These are phyloP conservation scores for Thomomys bottae DNA, from an alignment of 2,113 vertebrate genomes.

Conservation along the genomic window DNA sequence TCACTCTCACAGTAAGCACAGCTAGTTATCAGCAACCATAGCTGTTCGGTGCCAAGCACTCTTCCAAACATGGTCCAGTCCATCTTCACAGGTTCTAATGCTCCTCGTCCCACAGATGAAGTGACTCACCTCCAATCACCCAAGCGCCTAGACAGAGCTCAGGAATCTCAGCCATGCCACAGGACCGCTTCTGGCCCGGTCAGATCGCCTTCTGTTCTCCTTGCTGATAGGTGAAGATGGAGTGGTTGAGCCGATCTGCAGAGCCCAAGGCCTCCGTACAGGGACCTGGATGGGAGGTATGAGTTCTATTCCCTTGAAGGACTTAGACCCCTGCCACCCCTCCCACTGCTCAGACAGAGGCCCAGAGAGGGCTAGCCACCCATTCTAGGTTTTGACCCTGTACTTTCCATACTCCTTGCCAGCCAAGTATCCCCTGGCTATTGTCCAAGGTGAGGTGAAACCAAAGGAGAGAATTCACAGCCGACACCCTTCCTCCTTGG, in stretches of 20 bases:
- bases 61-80: not conserved
- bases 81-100: not conserved
- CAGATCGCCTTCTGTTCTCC: not conserved
- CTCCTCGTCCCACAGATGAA: slow-evolving; percentile 11
- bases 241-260: too few species aligned
- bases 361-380: not conserved
- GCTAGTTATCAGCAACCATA: not conserved
- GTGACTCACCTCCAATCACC: not conserved
- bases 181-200: rapidly evolving
- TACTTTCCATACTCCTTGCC: too few species aligned
- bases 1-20: too few species aligned
- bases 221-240: not conserved
- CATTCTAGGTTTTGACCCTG: not conserved
- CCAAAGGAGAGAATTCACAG: not conserved
- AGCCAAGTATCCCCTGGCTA: too few species aligned
- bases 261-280: too few species aligned
- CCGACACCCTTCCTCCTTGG: too few species aligned
- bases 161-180: not conserved
- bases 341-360: not conserved
- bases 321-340: not conserved
- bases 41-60: not conserved
- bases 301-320: not conserved
- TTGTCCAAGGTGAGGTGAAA: not conserved
- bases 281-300: not conserved
- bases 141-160: not conserved